Percentiles rank a stretch among this genome's conserved stretches.
Conservation (phyloP, 2,113 vertebrate species). For the Prolemur simus region DNA sequence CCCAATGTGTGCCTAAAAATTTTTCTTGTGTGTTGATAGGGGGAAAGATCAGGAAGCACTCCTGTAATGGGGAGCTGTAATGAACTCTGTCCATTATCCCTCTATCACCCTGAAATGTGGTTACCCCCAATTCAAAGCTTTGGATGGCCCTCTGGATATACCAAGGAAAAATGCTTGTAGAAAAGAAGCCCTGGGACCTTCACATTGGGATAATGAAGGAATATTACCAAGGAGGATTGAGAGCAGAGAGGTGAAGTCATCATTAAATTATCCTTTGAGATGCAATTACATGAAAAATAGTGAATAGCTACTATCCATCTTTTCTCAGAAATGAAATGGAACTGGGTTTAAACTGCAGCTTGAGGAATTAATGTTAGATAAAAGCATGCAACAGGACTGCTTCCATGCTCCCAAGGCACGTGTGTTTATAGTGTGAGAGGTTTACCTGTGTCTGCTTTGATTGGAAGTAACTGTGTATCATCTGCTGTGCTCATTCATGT, state of each 20-base stretch:
- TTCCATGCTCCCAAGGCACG: neutral
- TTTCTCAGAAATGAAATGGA: conserved; percentile 38
- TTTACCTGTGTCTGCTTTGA: neutral
- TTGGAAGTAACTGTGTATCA: neutral
- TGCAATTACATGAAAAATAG: neutral
- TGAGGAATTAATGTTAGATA: neutral
- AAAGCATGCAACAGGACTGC: neutral
- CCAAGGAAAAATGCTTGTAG: neutral
- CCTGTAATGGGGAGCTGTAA: neutral
- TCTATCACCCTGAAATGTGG: neutral
- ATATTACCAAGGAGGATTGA: neutral
- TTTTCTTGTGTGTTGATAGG: neutral
- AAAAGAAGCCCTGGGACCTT: neutral
- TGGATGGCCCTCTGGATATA: neutral
- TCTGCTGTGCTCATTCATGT: too few relatives aligned
- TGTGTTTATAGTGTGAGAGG: neutral
- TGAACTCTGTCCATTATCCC: neutral
- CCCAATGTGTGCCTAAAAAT: neutral
- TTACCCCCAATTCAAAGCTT: neutral
- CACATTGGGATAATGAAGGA: neutral
- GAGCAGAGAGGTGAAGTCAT: conserved; percentile 1
- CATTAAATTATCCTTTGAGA: neutral
- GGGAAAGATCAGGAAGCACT: neutral
- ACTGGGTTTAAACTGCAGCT: neutral
- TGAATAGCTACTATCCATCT: conserved; percentile 14